A percentile compares a stretch with the other conserved stretches of the same genome.
Evolutionary conservation across 2,797 vertebrate genomes (phyloP).

Genomic region (Microctenopoma lineatum): DNA sequence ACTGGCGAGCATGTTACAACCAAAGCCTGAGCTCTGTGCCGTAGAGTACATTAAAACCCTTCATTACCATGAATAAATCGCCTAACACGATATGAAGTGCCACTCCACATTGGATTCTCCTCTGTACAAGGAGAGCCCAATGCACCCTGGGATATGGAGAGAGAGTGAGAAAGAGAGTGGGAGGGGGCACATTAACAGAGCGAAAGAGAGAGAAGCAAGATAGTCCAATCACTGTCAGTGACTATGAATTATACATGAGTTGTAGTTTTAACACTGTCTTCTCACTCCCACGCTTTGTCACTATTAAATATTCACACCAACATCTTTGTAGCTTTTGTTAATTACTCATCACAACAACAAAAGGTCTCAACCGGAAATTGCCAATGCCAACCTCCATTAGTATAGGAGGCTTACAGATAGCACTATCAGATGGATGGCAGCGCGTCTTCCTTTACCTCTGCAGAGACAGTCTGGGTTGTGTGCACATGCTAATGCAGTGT

Average conservation of each 20-base stretch:
- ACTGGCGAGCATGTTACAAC: conserved; percentile 56
- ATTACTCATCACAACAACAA: conserved; percentile 84
- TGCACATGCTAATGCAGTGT: not conserved
- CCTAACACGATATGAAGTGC: conserved; percentile 87
- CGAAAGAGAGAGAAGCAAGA: conserved; percentile 37
- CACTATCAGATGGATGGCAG: conserved; percentile 52
- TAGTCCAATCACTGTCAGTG: conserved; percentile 77
- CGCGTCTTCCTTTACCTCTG: conserved; percentile 12
- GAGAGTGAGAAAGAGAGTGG: conserved; percentile 3
- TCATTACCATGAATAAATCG: conserved; percentile 88
- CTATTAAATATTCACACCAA: conserved; percentile 87
- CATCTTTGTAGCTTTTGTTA: conserved; percentile 85
- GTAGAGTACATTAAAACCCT: conserved; percentile 83
- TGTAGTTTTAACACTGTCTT: conserved; percentile 81
- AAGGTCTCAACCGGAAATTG: conserved; percentile 79
- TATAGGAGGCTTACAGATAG: conserved; percentile 64
- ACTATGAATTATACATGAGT: conserved; percentile 88
- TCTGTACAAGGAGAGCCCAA: conserved; percentile 59
- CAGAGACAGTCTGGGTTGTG: conserved; percentile 17
- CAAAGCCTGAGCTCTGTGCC: conserved; percentile 64
- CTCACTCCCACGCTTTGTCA: conserved; percentile 78
- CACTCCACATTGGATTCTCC: conserved; percentile 70
- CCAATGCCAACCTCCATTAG: conserved; percentile 73
- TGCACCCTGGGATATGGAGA: conserved; percentile 47
- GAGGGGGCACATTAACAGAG: conserved; percentile 10